Evolutionary conservation across 2,888 invertebrate genomes (phyloP).

Genomic region (Salpingus planirostris): DNA sequence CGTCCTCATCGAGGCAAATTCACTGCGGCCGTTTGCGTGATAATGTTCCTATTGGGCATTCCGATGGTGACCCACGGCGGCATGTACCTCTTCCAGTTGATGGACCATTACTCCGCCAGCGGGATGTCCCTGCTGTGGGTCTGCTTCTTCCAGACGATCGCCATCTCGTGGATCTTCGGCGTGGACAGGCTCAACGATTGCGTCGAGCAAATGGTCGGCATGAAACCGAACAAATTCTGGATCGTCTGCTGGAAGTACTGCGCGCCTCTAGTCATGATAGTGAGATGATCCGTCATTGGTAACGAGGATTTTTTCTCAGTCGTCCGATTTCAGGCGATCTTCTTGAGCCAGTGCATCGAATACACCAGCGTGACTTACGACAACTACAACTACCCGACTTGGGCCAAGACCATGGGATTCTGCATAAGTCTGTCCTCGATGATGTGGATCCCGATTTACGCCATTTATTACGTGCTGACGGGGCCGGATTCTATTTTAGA

Average conservation of each 20-base stretch:
- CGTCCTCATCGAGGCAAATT: constrained; percentile 55
- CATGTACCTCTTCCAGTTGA: constrained; percentile 83
- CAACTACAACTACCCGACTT: constrained; percentile 49
- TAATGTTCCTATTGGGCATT: constrained; percentile 76
- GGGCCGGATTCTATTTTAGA: constrained; percentile 46
- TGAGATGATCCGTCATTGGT: constrained; percentile 27
- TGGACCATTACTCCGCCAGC: constrained; percentile 62
- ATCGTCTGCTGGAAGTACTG: constrained; percentile 52
- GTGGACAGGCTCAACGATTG: constrained; percentile 51
- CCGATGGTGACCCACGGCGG: constrained; percentile 87
- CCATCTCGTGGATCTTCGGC: constrained; percentile 52
- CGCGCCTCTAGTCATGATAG: constrained; percentile 51
- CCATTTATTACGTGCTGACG: constrained; percentile 48
- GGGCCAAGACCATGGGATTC: constrained; percentile 54
- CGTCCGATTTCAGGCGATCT: constrained; percentile 1
- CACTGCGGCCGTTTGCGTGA: constrained; percentile 61
- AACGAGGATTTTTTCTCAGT: not conserved
- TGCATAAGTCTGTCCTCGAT: constrained; percentile 54
- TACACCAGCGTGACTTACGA: constrained; percentile 53
- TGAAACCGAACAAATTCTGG: constrained; percentile 47
- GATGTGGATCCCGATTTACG: constrained; percentile 56
- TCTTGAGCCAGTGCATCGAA: constrained; percentile 51
- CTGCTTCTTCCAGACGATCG: constrained; percentile 53
- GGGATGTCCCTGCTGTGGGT: constrained; percentile 53
- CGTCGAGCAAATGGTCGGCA: constrained; percentile 55